Conservation (phyloP, 2,888 invertebrate genomes). For the Sinentomon sp. region DNA sequence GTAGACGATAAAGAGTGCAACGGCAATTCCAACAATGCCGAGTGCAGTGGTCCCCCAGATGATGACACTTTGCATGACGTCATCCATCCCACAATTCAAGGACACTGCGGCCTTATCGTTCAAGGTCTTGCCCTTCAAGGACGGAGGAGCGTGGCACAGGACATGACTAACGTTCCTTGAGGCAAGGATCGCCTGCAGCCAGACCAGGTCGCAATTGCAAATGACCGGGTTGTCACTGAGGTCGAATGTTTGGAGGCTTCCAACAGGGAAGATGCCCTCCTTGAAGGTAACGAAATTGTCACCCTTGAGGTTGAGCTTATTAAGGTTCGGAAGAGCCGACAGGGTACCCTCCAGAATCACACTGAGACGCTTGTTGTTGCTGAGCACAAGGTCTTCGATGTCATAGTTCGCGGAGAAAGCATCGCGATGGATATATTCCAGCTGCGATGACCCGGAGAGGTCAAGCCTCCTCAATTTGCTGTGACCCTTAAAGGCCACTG, state of each 20-base stretch:
- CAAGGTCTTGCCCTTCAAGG: no score
- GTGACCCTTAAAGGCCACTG: conserved; percentile 42
- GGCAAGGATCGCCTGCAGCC: conserved; percentile 43
- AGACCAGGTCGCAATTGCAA: conserved; percentile 51
- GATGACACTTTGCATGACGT: no score
- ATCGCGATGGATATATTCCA: conserved; percentile 42
- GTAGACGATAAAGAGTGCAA: no score
- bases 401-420: conserved; percentile 54
- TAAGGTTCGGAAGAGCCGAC: conserved; percentile 46
- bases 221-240: conserved; percentile 52
- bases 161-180: no score
- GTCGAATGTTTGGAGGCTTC: conserved; percentile 40
- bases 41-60: no score
- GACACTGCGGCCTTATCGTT: no score
- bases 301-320: conserved; percentile 34
- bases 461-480: conserved; percentile 46
- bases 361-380: conserved; percentile 44
- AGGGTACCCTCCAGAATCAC: conserved; percentile 46
- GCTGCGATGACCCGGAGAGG: conserved; percentile 43
- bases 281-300: conserved; percentile 1
- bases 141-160: no score
- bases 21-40: no score
- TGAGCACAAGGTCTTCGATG: conserved; percentile 42
- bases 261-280: conserved; percentile 2
- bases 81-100: no score